These are phyloP conservation scores for Strongylocentrotus purpuratus DNA, from an alignment of 35 echinoderm and acorn worm genomes.

Conservation along the genomic window DNA sequence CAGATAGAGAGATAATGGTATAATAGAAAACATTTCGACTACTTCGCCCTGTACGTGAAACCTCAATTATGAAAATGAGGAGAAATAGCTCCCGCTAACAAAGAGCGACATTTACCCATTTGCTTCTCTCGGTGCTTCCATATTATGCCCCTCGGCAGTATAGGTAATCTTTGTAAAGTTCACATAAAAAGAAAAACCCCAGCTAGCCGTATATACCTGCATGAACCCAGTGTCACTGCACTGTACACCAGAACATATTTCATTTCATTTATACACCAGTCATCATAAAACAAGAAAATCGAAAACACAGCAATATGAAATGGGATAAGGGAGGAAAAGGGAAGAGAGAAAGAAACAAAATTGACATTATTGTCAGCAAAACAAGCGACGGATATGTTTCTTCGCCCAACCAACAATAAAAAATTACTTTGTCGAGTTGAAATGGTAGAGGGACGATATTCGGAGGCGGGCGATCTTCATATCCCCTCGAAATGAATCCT, in stretches of 20 bases:
- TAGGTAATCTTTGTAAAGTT: background rate
- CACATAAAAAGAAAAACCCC: background rate
- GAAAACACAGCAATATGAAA: background rate
- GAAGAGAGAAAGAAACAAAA: constrained; percentile 20
- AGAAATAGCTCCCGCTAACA: background rate
- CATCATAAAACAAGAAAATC: constrained; percentile 2
- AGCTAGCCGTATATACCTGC: background rate
- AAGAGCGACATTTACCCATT: constrained; percentile 1
- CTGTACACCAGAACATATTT: constrained; percentile 34
- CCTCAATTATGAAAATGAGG: constrained; percentile 9
- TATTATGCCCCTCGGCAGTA: background rate
- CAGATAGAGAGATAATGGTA: background rate
- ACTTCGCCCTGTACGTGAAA: background rate
- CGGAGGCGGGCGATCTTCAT: background rate
- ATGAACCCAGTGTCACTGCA: constrained; percentile 5
- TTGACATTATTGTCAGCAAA: constrained; percentile 28
- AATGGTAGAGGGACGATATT: background rate
- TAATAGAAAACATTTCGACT: background rate
- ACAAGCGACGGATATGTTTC: constrained; percentile 20
- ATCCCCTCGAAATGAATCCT: background rate
- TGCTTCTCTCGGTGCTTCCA: background rate
- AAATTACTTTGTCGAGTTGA: constrained; percentile 8
- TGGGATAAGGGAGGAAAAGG: background rate
- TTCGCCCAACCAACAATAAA: constrained; percentile 31
- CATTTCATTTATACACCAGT: constrained; percentile 26